phyloP scores from a whole-genome alignment of 1,140 invertebrate species.

The Proctacanthus coquilletti region DNA sequence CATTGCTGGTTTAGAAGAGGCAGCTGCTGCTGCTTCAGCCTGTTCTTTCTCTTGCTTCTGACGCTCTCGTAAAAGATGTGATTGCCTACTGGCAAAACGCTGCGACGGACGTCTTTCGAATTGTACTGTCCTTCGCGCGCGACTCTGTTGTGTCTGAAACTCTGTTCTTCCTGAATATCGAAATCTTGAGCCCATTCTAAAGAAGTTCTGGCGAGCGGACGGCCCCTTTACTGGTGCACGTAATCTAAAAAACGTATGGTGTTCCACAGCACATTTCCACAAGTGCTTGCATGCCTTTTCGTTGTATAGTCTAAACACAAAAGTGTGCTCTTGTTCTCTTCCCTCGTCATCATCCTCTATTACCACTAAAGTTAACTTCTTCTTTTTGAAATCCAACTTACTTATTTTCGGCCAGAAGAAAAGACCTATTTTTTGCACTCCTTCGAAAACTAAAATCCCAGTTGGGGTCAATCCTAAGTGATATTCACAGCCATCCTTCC shows the following conservation, averaged over 20 bases:
- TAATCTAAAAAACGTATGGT: conserved; percentile 95
- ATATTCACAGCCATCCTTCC: conserved; percentile 93
- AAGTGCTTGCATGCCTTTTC: conserved; percentile 98
- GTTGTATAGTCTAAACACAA: conserved; percentile 78
- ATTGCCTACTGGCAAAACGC: conserved; percentile 79
- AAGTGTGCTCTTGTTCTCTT: conserved; percentile 82
- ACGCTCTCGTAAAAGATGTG: conserved; percentile 60
- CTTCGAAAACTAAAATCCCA: conserved; percentile 92
- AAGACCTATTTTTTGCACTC: conserved; percentile 86
- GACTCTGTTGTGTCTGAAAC: conserved; percentile 85
- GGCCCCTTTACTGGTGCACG: conserved; percentile 79
- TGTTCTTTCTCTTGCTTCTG: conserved; percentile 37
- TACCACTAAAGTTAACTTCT: conserved; percentile 86
- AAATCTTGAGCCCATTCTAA: conserved; percentile 91
- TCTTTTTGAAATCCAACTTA: conserved; percentile 88
- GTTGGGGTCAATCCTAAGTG: conserved; percentile 94
- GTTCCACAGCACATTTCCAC: conserved; percentile 99
- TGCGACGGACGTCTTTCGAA: conserved; percentile 94
- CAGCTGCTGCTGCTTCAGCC: conserved; percentile 26
- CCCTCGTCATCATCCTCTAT: conserved; percentile 94
- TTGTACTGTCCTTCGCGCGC: conserved; percentile 77
- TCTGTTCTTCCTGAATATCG: conserved; percentile 90
- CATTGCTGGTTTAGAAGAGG: conserved; percentile 9
- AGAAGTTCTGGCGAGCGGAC: conserved; percentile 84
- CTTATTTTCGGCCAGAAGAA: conserved; percentile 98